Conservation (phyloP, 2,888 invertebrate genomes). For the Smittia aterrima region DNA sequence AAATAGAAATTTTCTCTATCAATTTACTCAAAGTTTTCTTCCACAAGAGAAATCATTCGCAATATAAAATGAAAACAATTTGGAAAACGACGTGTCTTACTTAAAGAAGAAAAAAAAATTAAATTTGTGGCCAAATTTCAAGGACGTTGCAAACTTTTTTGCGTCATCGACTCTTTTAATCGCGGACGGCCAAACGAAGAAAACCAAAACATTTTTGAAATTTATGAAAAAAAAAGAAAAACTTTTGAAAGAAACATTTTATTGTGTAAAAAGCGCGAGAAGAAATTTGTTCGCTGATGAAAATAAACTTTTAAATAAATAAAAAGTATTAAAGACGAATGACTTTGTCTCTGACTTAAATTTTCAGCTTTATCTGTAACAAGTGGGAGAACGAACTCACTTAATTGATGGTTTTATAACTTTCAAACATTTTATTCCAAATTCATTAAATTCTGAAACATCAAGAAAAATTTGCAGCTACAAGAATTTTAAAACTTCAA, state of each 20-base stretch:
- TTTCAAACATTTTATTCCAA: too few relatives aligned
- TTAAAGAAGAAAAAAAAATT: background rate
- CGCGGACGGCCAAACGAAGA: slow-evolving; percentile 5
- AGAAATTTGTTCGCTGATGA: background rate
- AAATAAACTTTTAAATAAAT: background rate
- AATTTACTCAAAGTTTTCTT: background rate
- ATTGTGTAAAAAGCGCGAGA: background rate
- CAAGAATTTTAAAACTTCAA: too few relatives aligned
- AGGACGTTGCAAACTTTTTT: background rate
- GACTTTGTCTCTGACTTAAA: background rate
- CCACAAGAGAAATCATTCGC: background rate
- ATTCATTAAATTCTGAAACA: too few relatives aligned
- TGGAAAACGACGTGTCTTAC: background rate
- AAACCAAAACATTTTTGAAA: background rate
- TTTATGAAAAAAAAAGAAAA: background rate
- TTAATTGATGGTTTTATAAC: too few relatives aligned
- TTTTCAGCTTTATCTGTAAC: too few relatives aligned
- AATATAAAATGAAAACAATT: background rate
- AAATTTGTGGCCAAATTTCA: background rate
- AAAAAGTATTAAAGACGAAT: background rate
- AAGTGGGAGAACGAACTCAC: too few relatives aligned
- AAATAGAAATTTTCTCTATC: background rate
- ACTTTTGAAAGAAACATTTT: background rate
- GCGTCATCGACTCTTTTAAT: background rate
- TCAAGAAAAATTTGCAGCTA: too few relatives aligned